phyloP scores from a whole-genome alignment of 2,113 vertebrate species.

The Bos indicus region DNA sequence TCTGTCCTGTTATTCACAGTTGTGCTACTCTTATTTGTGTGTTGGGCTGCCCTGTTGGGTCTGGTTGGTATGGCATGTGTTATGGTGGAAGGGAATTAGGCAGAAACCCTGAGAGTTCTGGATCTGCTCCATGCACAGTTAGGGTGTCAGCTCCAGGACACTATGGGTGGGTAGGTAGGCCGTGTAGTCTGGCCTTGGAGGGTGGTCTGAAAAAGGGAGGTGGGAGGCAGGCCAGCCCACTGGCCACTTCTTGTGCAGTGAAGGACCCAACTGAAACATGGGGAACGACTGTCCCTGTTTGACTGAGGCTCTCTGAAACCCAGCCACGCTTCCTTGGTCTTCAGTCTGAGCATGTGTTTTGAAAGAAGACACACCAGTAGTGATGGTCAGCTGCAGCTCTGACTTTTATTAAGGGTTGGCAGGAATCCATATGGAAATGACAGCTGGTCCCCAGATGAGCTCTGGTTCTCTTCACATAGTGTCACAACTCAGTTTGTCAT shows the following conservation, averaged over 20 bases:
- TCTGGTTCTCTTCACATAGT: neutral
- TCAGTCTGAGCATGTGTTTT: neutral
- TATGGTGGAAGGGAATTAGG: rapidly evolving
- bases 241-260: neutral
- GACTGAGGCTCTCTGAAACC: neutral
- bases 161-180: rapidly evolving
- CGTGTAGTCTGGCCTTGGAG: neutral
- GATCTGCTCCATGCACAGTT: neutral
- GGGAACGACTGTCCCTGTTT: rapidly evolving
- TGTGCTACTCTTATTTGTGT: neutral
- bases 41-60: neutral
- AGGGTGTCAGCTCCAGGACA: rapidly evolving
- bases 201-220: neutral
- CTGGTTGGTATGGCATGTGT: neutral
- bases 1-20: neutral
- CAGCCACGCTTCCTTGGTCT: neutral
- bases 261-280: neutral
- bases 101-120: neutral
- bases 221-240: neutral
- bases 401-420: neutral
- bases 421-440: neutral
- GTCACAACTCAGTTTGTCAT: neutral
- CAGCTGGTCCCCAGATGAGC: neutral
- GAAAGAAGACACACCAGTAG: neutral
- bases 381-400: neutral